Evolutionary conservation across 2,113 vertebrate species (phyloP), one percentile per base, ranked within the genome.

Genomic region (Lynx canadensis): DNA sequence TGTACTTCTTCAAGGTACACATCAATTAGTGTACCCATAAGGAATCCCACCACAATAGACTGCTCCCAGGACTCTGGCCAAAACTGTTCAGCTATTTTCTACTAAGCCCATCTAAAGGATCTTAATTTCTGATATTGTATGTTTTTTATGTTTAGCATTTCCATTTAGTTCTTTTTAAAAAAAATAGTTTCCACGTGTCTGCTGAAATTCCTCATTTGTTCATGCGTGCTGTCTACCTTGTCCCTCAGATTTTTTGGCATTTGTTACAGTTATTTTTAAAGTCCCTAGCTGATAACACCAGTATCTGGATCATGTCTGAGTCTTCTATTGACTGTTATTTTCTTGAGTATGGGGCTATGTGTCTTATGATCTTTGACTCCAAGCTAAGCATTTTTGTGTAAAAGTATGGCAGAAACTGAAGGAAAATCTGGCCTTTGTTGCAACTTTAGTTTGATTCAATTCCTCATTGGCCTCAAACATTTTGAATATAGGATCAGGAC

Each of bases 111-210:
- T 89, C n/a, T 91, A 79, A 94, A 95, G 13, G 78, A 91, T 65
- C 38, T 94, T 91, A 60, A 71, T 88, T 91, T 55, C 25, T 78
- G 60, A 84, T 29, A 74, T 2, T 74, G 36, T 38, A 36, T 38
- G 48, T 73, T 80, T 95, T 81, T 83, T 69, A 55, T 68, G 74
- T 90, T 87, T 76, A 87, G 68, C 50, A 90, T 92, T 95, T 89
- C 69, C 7, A 36, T 57, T 93, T 87, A 36, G 41, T 81, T 95
- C 48, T 95, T 78, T 66, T 36, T 23, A 12, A 41, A 81, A 94
- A 36, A 83, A 66, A 50, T 1, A 55, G 60, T 29, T 74, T 71
- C 15, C 29, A 18, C 2, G 7, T 82, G 65, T 97, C 94, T 89
- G 38, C 29, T 25, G 18, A 95, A 84, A 74, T 48, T 29, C 16